Conservation (phyloP, 2,888 invertebrate genomes). For the Drosophila macrospina region DNA sequence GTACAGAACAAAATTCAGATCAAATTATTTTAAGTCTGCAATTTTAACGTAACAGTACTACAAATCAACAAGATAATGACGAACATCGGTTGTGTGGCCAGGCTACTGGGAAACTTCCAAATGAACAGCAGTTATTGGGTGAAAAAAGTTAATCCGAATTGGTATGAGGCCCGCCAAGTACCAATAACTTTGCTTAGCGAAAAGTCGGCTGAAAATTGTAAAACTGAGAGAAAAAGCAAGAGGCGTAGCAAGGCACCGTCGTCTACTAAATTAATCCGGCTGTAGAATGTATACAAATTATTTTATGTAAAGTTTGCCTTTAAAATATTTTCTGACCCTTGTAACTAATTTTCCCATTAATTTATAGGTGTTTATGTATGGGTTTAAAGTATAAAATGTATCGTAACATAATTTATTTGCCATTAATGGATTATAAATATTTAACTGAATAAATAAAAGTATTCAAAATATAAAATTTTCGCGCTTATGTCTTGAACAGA, state of each 20-base stretch:
- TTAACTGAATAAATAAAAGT: too few relatives aligned
- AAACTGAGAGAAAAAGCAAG: neutral
- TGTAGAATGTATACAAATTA: slow-evolving; percentile 1
- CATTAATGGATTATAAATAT: too few relatives aligned
- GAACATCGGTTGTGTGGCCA: slow-evolving; percentile 55
- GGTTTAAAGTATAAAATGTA: too few relatives aligned
- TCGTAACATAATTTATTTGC: too few relatives aligned
- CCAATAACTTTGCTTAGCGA: slow-evolving; percentile 42
- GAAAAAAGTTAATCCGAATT: slow-evolving; percentile 53
- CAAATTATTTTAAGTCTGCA: neutral
- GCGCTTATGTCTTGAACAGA: neutral
- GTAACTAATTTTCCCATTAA: neutral
- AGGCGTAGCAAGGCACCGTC: neutral
- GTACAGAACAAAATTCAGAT: slow-evolving; percentile 4
- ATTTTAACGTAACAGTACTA: too few relatives aligned
- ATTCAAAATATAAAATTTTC: neutral
- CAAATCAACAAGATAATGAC: slow-evolving; percentile 26
- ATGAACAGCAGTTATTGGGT: slow-evolving; percentile 41
- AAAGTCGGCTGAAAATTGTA: neutral
- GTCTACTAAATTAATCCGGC: neutral
- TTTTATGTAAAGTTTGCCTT: neutral
- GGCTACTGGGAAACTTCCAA: slow-evolving; percentile 30
- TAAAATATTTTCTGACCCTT: too few relatives aligned
- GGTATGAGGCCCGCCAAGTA: slow-evolving; percentile 54
- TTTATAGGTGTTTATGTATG: neutral